These are phyloP conservation scores for Labeo catla DNA, from an alignment of 2,113 vertebrate genomes.

Conservation along the genomic window DNA sequence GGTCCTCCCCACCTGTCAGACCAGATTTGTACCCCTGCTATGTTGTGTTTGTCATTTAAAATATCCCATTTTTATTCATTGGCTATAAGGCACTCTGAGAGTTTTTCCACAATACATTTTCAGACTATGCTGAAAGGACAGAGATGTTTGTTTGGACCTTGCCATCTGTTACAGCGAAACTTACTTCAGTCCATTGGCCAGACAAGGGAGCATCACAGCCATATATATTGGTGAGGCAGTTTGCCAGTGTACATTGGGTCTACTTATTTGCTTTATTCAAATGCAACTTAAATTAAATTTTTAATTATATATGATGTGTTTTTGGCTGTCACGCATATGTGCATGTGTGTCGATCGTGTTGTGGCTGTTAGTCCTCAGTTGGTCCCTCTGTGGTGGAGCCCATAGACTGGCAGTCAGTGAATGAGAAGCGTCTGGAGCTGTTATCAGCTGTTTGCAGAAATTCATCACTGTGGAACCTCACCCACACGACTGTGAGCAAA, in stretches of 20 bases:
- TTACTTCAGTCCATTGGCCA: constrained; percentile 56
- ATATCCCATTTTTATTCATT: neutral
- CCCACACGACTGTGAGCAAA: constrained; percentile 86
- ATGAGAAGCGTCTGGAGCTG: constrained; percentile 79
- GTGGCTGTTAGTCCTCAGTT: constrained; percentile 75
- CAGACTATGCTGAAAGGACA: constrained; percentile 82
- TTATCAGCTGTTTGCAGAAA: constrained; percentile 85
- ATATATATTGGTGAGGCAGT: constrained; percentile 76
- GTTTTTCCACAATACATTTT: constrained; percentile 19
- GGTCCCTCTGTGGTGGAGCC: constrained; percentile 61
- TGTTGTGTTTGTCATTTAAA: neutral
- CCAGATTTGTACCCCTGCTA: neutral
- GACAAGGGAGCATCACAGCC: constrained; percentile 71
- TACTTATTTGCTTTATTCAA: neutral
- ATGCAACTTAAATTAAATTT: neutral
- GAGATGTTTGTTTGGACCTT: constrained; percentile 76
- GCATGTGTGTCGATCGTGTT: neutral
- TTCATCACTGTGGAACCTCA: constrained; percentile 83
- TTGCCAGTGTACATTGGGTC: neutral
- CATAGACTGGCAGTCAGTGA: constrained; percentile 76
- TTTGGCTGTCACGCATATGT: neutral
- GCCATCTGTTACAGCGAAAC: constrained; percentile 75
- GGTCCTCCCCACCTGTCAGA: neutral
- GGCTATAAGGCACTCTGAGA: neutral
- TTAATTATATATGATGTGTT: neutral